Percentiles rank a stretch among this genome's conserved stretches.
phyloP scores from a whole-genome alignment of 2,113 vertebrate genomes.

The Enhydra lutris region DNA sequence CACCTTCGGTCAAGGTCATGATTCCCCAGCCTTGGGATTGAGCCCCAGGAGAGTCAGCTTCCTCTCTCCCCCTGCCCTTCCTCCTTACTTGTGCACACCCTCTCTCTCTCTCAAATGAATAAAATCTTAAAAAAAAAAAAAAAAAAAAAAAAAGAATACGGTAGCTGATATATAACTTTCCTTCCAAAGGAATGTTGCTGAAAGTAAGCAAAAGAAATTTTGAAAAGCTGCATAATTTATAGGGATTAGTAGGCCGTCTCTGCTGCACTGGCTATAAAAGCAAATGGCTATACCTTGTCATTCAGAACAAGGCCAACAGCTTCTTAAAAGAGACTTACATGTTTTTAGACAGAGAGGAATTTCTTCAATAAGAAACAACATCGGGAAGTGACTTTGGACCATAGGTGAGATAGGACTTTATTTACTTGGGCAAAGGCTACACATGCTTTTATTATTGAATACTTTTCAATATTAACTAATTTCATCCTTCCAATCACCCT shows the following conservation, averaged over 20 bases:
- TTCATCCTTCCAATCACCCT: neutral
- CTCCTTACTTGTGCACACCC: no score
- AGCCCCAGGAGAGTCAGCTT: neutral
- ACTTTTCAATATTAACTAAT: neutral
- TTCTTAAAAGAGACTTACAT: neutral
- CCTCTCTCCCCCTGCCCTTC: neutral
- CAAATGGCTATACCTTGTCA: neutral
- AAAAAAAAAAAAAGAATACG: neutral
- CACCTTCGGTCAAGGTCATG: neutral
- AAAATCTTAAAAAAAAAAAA: neutral
- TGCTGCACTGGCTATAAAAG: neutral
- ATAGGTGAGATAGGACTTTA: neutral
- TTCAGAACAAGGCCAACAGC: neutral
- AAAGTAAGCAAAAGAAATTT: neutral
- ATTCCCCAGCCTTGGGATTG: neutral
- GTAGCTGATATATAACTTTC: neutral
- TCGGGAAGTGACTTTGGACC: neutral
- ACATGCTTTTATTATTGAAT: neutral
- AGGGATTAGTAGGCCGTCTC: neutral
- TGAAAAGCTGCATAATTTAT: neutral
- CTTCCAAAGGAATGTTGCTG: neutral
- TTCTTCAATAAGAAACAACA: neutral
- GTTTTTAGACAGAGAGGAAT: neutral
- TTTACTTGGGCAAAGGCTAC: neutral
- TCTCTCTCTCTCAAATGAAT: neutral